Evolutionary conservation across 2,888 invertebrate genomes (phyloP).

Genomic region (Clivina fossor): DNA sequence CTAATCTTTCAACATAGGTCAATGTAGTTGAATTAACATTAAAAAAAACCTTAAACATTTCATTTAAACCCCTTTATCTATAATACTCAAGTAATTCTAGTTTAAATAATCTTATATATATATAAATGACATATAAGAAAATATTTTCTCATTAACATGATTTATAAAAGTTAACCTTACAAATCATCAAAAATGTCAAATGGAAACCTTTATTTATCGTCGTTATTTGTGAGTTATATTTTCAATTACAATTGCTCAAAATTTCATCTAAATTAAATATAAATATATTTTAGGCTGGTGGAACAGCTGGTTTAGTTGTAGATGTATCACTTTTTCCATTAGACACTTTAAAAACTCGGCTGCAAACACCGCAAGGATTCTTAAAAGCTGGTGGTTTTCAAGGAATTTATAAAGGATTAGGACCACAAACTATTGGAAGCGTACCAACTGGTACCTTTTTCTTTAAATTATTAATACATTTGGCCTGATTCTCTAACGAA

Average conservation of each 20-base stretch:
- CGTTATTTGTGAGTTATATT: constrained; percentile 21
- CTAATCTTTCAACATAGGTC: too few species aligned
- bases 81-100: too few species aligned
- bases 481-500: too few species aligned
- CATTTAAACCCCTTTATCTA: too few species aligned
- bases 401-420: constrained; percentile 77
- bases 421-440: constrained; percentile 76
- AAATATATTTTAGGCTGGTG: constrained; percentile 60
- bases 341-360: constrained; percentile 93
- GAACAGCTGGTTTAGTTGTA: constrained; percentile 88
- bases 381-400: constrained; percentile 83
- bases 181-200: constrained; percentile 27
- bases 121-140: too few species aligned
- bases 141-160: too few species aligned
- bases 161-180: too few species aligned
- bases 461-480: constrained; percentile 46
- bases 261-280: constrained; percentile 3
- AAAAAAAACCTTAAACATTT: too few species aligned
- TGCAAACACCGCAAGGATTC: constrained; percentile 89
- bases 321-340: constrained; percentile 88
- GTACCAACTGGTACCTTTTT: constrained; percentile 79
- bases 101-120: too few species aligned
- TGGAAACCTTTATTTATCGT: constrained; percentile 20
- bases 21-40: too few species aligned
- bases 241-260: background rate